These are phyloP conservation scores for Diadegma fenestrale DNA, from an alignment of 2,888 invertebrate species.

Conservation along the genomic window DNA sequence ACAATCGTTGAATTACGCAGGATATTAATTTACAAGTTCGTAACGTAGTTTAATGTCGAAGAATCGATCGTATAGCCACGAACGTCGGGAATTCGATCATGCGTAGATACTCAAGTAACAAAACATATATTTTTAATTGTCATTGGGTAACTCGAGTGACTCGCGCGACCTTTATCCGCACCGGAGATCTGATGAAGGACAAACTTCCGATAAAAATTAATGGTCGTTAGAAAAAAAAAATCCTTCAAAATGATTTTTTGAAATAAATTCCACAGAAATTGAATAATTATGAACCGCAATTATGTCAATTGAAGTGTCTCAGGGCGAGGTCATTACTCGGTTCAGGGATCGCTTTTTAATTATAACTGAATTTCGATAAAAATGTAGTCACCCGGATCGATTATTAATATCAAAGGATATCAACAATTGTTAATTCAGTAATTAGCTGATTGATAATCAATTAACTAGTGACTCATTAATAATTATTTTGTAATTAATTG, in stretches of 20 bases:
- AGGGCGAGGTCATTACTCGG: neutral
- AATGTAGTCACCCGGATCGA: too few species aligned
- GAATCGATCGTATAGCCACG: conserved; percentile 16
- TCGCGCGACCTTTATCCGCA: conserved; percentile 3
- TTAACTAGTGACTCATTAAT: too few species aligned
- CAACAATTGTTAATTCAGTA: too few species aligned
- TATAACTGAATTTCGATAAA: neutral
- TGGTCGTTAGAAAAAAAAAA: neutral
- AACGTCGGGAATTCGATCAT: conserved; percentile 18
- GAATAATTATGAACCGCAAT: too few species aligned
- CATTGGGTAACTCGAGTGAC: neutral
- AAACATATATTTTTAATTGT: conserved; percentile 4
- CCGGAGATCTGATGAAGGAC: neutral
- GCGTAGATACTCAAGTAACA: conserved; percentile 33
- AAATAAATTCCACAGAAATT: too few species aligned
- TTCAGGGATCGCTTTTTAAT: neutral
- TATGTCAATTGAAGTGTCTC: neutral
- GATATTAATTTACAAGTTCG: conserved; percentile 16
- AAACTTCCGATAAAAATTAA: neutral
- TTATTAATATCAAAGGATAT: too few species aligned
- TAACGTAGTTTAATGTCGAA: conserved; percentile 32
- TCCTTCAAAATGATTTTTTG: neutral
- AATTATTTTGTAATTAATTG: too few species aligned
- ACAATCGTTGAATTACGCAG: neutral
- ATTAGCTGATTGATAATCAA: too few species aligned